Evolutionary conservation across 2,113 vertebrate genomes (phyloP), one percentile per base, ranked within the genome.

Genomic region (Myocastor coypus): DNA sequence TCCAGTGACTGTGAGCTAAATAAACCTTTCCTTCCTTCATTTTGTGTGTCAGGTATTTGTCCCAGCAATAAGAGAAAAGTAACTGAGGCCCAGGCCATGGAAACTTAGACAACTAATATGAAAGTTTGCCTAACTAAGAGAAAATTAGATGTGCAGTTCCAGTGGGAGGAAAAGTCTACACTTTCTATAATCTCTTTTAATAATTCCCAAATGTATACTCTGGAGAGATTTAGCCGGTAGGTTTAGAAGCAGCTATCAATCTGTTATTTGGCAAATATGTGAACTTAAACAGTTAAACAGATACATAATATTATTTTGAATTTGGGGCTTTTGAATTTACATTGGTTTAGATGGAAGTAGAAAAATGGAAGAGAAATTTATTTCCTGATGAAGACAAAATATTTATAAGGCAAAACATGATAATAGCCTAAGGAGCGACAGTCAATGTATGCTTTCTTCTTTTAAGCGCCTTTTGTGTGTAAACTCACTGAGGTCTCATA

Each of bases 281-380:
- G 78, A 96, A 78, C 26, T 13, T 81, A 50, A 89, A 57, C 13
- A 86, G 83, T 12, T n/a, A 69, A 30, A 77, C 77, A 37, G 32
- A 30, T 50, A 63, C 59, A 69, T 37, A 42, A 63, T 50, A 59
- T 50, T 77, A 42, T 40, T 84, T 88, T 89, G 30, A 86, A 83
- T 42, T 5, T 63, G 55, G 55, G 24, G 2, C 57, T 86, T 86
- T 19, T 26, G 78, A 71, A 69, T 78, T 69, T 71, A 30, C 59
- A 37, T 75, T 37, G 37, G 66, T 82, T 59, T 82, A 28, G 10
- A 81, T 14, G 32, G 73, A 87, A n/a, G 34, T 50, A 1, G 34
- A 68, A 63, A 59, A 93, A 78, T 64, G 32, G 73, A 84, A 88
- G 24, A 83, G 73, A 95, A 91, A 83, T 2, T 7, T 85, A 83